Base-by-base conservation (phyloP, 2,113 vertebrate genomes). In the Tringa solitaria region DNA sequence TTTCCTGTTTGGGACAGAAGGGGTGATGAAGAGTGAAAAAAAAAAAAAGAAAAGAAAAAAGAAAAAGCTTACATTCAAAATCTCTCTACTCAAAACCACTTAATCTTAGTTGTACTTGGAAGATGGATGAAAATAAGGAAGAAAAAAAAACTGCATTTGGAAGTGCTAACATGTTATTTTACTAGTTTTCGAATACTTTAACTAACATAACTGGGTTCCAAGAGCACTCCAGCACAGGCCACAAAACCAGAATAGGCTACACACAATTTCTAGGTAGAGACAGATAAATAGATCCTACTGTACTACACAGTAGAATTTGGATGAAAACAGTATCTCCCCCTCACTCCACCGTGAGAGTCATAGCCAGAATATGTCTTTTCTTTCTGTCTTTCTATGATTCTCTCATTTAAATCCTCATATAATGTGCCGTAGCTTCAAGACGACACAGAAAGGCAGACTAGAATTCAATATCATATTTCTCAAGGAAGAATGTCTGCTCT, bases 101-200 rank as follows among this genome's bases (percentile, higher is more conserved):
- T 90, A 72, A 89, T 86, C 73, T 84, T 84, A 78, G 65, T 69
- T 84, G 56, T 74, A 78, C 65, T 92, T 94, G 81, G 64, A 94
- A 84, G 64, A 91, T 30, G 22, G 73, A 92, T 95, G 94, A 95
- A 97, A 96, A 94, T 92, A 96, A 91, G 69, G 61, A 84, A 68
- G 77, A 87, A 92, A 94, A 96, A 96, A 79, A 69, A 75, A 4
- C 53, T 78, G 84, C 7, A 2, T 96, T 96, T 91, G 84, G 77
- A 94, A 91, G 57, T 79, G 91, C 73, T 76, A 89, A 84, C 77
- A 75, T 89, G 73, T 89, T 91, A 97, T 95, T 97, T 96, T 94
- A 84, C 87, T 93, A 91, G 84, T 94, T 96, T 95, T 93, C 81
- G 78, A 87, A 89, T 91, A 87, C 54, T 95, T 96, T 60, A 89